Evolutionary conservation across 2,797 vertebrate species (phyloP), one percentile per base, ranked within the genome.

Genomic region (Microctenopoma stevenorrisi): DNA sequence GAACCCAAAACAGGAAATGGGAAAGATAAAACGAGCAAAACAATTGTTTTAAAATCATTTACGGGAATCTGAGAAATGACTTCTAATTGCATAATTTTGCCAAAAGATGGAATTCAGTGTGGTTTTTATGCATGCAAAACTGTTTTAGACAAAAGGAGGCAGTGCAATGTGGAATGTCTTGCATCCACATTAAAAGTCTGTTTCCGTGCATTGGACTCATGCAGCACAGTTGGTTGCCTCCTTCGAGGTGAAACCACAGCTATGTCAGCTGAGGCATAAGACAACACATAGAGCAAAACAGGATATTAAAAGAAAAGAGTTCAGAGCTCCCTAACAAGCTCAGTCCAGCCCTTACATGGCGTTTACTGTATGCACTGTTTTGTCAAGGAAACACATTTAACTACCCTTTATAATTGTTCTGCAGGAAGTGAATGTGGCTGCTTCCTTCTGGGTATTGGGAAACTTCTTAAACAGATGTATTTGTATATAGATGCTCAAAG

Each of bases 181-280:
- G 16, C 44, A 62, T 65, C 33, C 50, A 56, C 60, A 69, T 76
- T 63, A 66, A 18, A 77, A 53, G 69, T 53, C 33, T 1, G 26
- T 67, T 76, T 75, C 72, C 33, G 43, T 80, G 70, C 7, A 0
- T 81, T 38, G 30, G 44, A 60, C 68, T 82, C 64, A 15, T 77
- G 79, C 79, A 61, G 59, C 71, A 79, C 58, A 74, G 56, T 72
- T 5, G 61, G 51, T 76, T 67, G 66, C 71, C 71, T 88, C 63
- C 69, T 82, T 56, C 56, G 59, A 83, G 84, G 70, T 80, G 83
- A 88, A 90, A 90, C 84, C 88, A 88, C 86, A 89, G 81, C 75
- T 88, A 87, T 88, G 85, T 79, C 68, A 86, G 82, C 69, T 83
- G 63, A 78, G 83, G 75, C 85, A 91, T 71, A 86, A 87, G 78